Conservation (phyloP, 2,888 invertebrate genomes). For the Tenthredo notha region DNA sequence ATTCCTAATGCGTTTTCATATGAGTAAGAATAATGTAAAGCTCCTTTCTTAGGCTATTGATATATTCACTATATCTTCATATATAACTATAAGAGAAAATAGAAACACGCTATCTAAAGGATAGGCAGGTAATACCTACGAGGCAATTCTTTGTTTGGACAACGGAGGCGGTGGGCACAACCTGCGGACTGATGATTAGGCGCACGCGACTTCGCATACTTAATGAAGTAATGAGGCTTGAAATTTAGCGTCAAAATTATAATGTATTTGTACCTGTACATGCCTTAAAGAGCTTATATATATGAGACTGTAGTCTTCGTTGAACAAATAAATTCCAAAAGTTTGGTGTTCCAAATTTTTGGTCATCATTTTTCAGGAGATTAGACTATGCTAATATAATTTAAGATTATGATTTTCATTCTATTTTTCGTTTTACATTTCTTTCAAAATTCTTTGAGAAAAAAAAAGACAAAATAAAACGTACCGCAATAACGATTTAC, state of each 20-base stretch:
- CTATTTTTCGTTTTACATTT: background rate
- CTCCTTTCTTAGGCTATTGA: background rate
- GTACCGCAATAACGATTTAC: background rate
- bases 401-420: no score
- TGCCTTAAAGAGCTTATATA: background rate
- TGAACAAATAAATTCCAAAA: background rate
- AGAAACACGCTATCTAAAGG: conserved; percentile 12
- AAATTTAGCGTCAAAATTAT: background rate
- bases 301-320: background rate
- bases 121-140: background rate
- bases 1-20: background rate
- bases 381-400: no score
- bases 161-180: conserved; percentile 35
- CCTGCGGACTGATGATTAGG: conserved; percentile 39
- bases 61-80: background rate
- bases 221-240: conserved; percentile 30
- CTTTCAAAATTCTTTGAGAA: background rate
- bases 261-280: background rate
- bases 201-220: conserved; percentile 44
- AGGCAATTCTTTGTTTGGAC: conserved; percentile 42
- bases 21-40: background rate
- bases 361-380: background rate
- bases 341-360: background rate
- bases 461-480: background rate
- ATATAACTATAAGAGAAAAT: background rate